Conservation (phyloP, 2,113 vertebrate species). For the Bettongia penicillata region DNA sequence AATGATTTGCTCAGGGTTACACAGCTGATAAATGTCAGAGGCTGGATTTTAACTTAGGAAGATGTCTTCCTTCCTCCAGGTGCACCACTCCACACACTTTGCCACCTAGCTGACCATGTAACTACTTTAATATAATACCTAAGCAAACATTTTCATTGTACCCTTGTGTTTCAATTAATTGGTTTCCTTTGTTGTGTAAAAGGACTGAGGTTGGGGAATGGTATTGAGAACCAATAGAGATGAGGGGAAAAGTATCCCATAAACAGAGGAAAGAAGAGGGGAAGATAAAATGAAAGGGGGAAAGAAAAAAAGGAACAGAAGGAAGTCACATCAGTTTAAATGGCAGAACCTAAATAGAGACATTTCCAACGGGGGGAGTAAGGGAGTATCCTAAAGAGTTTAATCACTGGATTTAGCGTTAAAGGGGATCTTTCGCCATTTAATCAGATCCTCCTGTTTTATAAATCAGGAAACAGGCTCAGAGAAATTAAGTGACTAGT, state of each 20-base stretch:
- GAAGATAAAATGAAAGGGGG: not conserved
- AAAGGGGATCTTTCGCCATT: not conserved
- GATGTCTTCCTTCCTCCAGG: not conserved
- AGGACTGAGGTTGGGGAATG: not conserved
- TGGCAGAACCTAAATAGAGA: not conserved
- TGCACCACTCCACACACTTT: not conserved
- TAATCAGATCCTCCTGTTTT: not conserved
- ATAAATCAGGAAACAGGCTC: not conserved
- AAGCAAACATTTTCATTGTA: not conserved
- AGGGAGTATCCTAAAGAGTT: not conserved
- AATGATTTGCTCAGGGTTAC: not conserved
- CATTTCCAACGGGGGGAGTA: not conserved
- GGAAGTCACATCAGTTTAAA: not conserved
- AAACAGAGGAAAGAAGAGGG: not conserved
- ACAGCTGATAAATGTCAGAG: not conserved
- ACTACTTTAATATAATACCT: not conserved
- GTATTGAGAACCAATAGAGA: not conserved
- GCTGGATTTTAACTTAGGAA: not conserved
- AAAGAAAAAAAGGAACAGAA: not conserved
- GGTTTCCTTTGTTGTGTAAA: not conserved
- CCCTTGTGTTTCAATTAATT: not conserved
- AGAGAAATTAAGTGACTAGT: not conserved
- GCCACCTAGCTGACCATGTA: not conserved
- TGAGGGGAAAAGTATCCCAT: accelerated
- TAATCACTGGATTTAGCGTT: not conserved